phyloP scores from a whole-genome alignment of 2,888 invertebrate genomes.

The Tetranychus truncatus region DNA sequence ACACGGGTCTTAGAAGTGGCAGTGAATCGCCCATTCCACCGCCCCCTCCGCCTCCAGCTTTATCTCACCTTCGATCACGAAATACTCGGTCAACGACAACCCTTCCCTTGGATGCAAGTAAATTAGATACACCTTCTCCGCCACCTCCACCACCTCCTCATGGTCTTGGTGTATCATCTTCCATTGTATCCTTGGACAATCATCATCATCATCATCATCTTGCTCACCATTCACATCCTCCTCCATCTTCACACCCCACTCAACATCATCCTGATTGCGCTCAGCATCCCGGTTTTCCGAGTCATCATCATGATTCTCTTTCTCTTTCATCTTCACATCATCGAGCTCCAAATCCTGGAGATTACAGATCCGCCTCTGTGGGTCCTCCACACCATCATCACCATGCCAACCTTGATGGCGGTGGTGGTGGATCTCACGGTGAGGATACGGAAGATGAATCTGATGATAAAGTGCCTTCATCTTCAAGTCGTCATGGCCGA shows the following conservation, averaged over 20 bases:
- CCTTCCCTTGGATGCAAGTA: constrained; percentile 10
- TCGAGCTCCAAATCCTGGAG: not conserved
- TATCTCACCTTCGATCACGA: constrained; percentile 18
- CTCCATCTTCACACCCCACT: not conserved
- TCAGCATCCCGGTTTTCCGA: constrained; percentile 4
- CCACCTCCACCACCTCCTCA: not conserved
- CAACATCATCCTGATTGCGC: constrained; percentile 13
- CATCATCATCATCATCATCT: constrained; percentile 9
- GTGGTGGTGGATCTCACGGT: not conserved
- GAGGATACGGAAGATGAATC: constrained; percentile 6
- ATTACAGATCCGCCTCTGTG: constrained; percentile 10
- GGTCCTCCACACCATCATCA: constrained; percentile 7
- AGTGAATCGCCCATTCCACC: constrained; percentile 26
- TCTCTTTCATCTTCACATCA: not conserved
- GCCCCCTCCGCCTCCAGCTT: constrained; percentile 27
- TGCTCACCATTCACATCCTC: constrained; percentile 1
- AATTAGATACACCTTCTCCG: constrained; percentile 9
- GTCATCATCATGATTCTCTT: not conserved
- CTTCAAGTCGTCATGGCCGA: constrained; percentile 1
- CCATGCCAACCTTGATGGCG: not conserved
- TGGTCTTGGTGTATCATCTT: constrained; percentile 2
- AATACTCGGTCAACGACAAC: not conserved
- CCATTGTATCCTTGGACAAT: constrained; percentile 6
- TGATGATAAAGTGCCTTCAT: constrained; percentile 8
- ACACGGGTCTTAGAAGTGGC: constrained; percentile 17